Evolutionary conservation across 2,888 invertebrate genomes (phyloP), one percentile per base, ranked within the genome.

Genomic region (Piscicola geometra): DNA sequence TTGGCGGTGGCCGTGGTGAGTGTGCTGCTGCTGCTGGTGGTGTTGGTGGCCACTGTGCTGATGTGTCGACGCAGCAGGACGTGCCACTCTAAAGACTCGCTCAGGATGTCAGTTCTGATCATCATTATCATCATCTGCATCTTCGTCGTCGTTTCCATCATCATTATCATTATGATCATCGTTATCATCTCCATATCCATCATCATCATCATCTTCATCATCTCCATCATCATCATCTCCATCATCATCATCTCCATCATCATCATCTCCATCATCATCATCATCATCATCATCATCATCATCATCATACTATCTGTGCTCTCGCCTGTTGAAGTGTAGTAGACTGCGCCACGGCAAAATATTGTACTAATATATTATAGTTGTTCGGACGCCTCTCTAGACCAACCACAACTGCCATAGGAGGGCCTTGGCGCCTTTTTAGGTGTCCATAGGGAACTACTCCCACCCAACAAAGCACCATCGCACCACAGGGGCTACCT

Each of bases 31-130:
- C 32, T 67, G n/a, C 33, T 67, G 67, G 30, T 67, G 67, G 88
- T 88, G 15, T 86, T 90, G 71, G 82, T 83, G 9, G 81, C 85
- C 32, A 82, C 83, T 15, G 82, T 82, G 12, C 87, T 90, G 41
- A 83, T 91, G 33, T 67, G 67, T 35, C 28, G 67, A 28, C 67
- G 67, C 5, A 32, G 33, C 21, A 3, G 64, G n/a, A 67, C 9
- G n/a, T 28, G 15, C 21, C 15, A 5, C 50, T 33, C 32, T 18
- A 35, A 67, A 35, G 33, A 67, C 35, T 67, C 67, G 15, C 21
- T 18, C 32, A 9, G 67, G 30, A 67, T 33, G 67, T 67, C 32
- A 3, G 67, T 64, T 5, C 5, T 64, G 64, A 41, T 41, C 41
- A 41, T 41, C 41, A 41, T 41, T 15, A 41, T 41, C 41, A 41